Evolutionary conservation across 2,888 invertebrate species (phyloP), one percentile per base, ranked within the genome.

Genomic region (Apamea anceps): DNA sequence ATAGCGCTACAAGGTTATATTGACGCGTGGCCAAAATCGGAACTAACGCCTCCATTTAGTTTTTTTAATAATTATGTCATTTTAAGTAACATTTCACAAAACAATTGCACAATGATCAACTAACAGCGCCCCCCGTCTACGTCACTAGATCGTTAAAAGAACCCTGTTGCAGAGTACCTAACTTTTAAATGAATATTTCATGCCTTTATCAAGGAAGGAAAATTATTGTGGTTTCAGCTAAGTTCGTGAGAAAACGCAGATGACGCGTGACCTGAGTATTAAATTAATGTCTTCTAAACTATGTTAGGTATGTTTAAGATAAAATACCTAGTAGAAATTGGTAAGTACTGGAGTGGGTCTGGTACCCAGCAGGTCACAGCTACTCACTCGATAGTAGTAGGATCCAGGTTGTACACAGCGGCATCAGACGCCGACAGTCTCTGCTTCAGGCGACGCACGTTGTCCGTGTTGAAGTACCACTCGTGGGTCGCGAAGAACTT

Each of bases 401-500:
- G 77, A 2, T 88, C 89, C 18, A 89, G 74, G 72, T 89, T 90
- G 54, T 72, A 90, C 0, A 84, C 37, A 0, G 79, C 77, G 0
- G 80, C 68, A 8, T 89, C 89, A 0, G 72, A 32, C 0, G 79
- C 25, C 15, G 86, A 65, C 28, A 90, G 76, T 0, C 89, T 37
- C 21, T 70, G 67, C 4, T 37, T 13, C 65, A 89, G 68, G 0
- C 63, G 67, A 1, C 7, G 66, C 62, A 89, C 84, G 67, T 82
- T 81, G 25, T 82, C 78, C 0, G 86, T 86, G 15, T 32, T 86
- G 91, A 98, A 98, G 25, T 94, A 91, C 98, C 98, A 98, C 87
- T 98, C 97, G 87, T 97, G 97, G 1, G 96, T 95, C 0, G 98
- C 97, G 92, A 98, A 98, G 92, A 97, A 98, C 86, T 97, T 96